Percentiles rank a stretch among this genome's conserved stretches.
Conservation (phyloP, 2,113 vertebrate genomes). For the Nothocercus julius region DNA sequence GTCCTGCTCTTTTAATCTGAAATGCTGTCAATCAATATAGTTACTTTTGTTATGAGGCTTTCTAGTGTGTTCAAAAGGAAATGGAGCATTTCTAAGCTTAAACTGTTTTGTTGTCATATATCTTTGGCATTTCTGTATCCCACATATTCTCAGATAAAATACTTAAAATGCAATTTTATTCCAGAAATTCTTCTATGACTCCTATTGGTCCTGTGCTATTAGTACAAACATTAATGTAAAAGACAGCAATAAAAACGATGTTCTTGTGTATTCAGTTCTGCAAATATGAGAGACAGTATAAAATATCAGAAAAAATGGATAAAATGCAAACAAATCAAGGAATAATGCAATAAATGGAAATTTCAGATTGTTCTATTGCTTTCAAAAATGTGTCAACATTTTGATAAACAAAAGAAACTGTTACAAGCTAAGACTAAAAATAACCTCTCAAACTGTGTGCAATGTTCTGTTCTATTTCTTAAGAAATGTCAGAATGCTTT, state of each 20-base stretch:
- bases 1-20: neutral
- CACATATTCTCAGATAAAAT: neutral
- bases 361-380: neutral
- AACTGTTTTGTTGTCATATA: neutral
- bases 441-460: neutral
- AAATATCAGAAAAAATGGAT: neutral
- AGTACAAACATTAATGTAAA: neutral
- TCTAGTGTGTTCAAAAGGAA: neutral
- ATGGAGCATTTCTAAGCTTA: neutral
- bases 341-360: neutral
- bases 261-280: neutral
- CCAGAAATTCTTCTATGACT: neutral
- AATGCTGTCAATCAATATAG: neutral
- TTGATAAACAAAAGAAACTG: neutral
- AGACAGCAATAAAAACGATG: neutral
- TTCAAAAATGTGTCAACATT: neutral
- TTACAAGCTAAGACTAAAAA: neutral
- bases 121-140: constrained; percentile 8
- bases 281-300: neutral
- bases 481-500: neutral
- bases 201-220: fast-evolving
- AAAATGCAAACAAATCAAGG: neutral
- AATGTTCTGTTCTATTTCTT: neutral
- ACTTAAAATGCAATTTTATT: neutral
- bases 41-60: neutral